Evolutionary conservation across 2,113 vertebrate genomes (phyloP).

Genomic region (Eclectus roratus): DNA sequence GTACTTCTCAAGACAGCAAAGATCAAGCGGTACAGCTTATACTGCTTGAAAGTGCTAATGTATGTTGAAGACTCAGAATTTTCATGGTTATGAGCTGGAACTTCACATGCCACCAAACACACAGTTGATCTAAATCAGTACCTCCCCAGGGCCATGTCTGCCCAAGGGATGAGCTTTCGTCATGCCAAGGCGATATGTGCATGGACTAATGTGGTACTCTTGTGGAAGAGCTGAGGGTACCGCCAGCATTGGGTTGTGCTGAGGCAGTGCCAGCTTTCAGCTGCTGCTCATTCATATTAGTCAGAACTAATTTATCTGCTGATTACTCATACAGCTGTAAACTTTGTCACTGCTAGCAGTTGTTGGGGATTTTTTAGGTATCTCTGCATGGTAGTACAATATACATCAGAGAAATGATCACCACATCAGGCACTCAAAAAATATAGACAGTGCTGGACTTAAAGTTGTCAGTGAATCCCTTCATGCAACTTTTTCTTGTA

Average conservation of each 20-base stretch:
- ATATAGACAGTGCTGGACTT: not conserved
- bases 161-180: not conserved
- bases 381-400: not conserved
- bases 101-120: not conserved
- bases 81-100: not conserved
- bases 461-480: not conserved
- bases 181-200: accelerated
- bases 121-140: not conserved
- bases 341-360: not conserved
- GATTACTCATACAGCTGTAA: not conserved
- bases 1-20: not conserved
- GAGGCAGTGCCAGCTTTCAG: not conserved
- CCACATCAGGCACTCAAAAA: not conserved
- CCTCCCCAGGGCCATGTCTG: not conserved
- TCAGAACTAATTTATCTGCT: conserved; percentile 2
- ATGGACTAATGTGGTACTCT: not conserved
- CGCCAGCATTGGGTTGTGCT: not conserved
- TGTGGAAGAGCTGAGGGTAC: not conserved
- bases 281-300: not conserved
- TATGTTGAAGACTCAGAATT: not conserved
- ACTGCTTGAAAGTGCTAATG: not conserved
- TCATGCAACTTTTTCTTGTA: not conserved
- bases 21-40: not conserved
- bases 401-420: not conserved
- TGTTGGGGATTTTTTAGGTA: not conserved